phyloP scores from a whole-genome alignment of 2,888 invertebrate genomes.

The Dicycla oo region DNA sequence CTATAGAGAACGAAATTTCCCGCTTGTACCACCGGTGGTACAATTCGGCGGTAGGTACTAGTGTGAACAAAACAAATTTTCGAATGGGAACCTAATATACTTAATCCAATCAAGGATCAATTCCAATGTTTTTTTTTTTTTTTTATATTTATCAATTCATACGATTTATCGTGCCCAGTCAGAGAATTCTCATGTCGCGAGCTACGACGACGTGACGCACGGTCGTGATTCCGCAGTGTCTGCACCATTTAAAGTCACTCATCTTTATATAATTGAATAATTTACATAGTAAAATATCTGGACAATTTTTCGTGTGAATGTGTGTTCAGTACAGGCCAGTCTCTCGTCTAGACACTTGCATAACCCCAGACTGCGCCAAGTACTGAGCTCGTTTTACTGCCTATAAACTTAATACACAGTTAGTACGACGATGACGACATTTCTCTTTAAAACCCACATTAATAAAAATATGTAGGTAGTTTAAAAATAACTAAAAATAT shows the following conservation, averaged over 20 bases:
- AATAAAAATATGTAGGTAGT: too few relatives aligned
- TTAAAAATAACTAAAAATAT: too few relatives aligned
- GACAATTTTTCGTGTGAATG: slow-evolving; percentile 1
- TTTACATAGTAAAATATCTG: slow-evolving; percentile 10
- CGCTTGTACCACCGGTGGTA: too few relatives aligned
- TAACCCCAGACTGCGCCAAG: slow-evolving; percentile 52
- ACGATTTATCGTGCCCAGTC: background rate
- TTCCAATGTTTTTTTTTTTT: background rate
- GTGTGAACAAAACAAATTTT: too few relatives aligned
- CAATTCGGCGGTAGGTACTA: too few relatives aligned
- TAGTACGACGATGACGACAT: slow-evolving; percentile 32
- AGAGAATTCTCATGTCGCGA: background rate
- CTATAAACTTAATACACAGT: slow-evolving; percentile 41
- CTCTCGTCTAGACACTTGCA: slow-evolving; percentile 56
- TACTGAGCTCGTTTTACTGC: slow-evolving; percentile 28
- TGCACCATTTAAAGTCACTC: background rate
- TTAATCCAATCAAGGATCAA: background rate
- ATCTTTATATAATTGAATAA: background rate
- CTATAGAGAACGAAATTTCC: too few relatives aligned
- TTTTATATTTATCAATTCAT: background rate
- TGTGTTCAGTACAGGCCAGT: slow-evolving; percentile 5
- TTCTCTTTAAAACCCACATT: slow-evolving; percentile 5
- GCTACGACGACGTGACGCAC: background rate
- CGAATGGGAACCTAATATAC: background rate
- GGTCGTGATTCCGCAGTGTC: background rate